Conservation (phyloP, 2,113 vertebrate species). For the Brachyhypopomus occidentalis region DNA sequence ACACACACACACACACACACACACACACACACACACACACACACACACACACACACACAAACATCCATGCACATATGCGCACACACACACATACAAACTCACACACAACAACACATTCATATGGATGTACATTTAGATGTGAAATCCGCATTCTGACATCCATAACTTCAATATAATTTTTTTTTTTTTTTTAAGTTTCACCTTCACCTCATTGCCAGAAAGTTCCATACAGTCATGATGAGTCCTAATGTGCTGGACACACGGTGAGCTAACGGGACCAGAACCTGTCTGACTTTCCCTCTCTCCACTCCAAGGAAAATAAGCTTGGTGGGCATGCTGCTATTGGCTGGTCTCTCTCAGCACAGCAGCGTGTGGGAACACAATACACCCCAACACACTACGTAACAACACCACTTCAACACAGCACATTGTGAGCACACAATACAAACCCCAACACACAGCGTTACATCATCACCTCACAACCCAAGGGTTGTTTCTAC, state of each 20-base stretch:
- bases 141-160: not conserved
- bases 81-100: not conserved
- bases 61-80: constrained; percentile 33
- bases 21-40: constrained; percentile 50
- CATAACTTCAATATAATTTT: constrained; percentile 30
- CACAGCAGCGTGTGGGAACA: constrained; percentile 55
- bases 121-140: not conserved
- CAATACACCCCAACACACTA: constrained; percentile 47
- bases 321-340: constrained; percentile 54
- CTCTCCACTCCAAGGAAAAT: constrained; percentile 65
- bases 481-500: no score
- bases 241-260: constrained; percentile 44
- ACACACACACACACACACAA: constrained; percentile 60
- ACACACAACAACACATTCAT: constrained; percentile 63
- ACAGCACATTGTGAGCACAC: no score
- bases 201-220: constrained; percentile 46
- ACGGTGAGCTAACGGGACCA: constrained; percentile 41
- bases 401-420: not conserved
- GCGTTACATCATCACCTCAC: no score
- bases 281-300: constrained; percentile 55
- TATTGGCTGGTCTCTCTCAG: constrained; percentile 62
- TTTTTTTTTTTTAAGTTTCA: constrained; percentile 17
- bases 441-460: no score
- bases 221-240: constrained; percentile 47
- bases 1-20: constrained; percentile 56